Percentiles rank a stretch among this genome's conserved stretches.
Conservation (phyloP, 1,140 invertebrate genomes). For the Cyclina sinensis region DNA sequence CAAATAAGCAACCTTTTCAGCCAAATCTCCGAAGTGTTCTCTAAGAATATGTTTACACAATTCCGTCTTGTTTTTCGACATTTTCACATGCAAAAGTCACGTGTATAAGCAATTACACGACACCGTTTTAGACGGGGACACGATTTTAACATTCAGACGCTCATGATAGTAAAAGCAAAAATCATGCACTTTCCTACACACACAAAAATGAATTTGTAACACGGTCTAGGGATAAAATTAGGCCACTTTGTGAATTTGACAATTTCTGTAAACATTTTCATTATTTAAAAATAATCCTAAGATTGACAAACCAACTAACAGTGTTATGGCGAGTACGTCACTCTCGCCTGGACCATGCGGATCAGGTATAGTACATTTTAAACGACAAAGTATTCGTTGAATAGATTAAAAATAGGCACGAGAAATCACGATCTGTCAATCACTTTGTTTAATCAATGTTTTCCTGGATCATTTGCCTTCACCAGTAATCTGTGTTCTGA, state of each 20-base stretch:
- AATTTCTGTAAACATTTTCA: not conserved
- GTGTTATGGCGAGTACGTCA: constrained; percentile 74
- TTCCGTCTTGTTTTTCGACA: constrained; percentile 27
- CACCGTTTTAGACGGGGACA: not conserved
- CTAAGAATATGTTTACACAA: constrained; percentile 20
- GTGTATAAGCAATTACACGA: not conserved
- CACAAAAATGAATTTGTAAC: not conserved
- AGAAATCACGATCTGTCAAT: too few relatives aligned
- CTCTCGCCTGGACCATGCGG: constrained; percentile 83
- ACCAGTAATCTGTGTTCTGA: too few relatives aligned
- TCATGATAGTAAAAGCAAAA: not conserved
- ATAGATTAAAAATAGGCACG: too few relatives aligned
- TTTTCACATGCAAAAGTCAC: not conserved
- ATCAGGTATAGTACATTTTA: constrained; percentile 77
- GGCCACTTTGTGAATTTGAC: constrained; percentile 18
- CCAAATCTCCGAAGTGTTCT: constrained; percentile 52
- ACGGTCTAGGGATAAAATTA: not conserved
- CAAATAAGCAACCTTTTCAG: constrained; percentile 17
- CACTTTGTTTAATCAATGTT: too few relatives aligned
- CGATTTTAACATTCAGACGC: constrained; percentile 4
- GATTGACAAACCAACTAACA: not conserved
- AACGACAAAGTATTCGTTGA: too few relatives aligned
- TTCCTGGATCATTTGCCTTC: too few relatives aligned
- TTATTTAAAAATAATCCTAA: not conserved
- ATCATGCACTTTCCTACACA: not conserved